Base-by-base conservation (phyloP, 2,113 vertebrate species). In the Crotophaga sulcirostris region DNA sequence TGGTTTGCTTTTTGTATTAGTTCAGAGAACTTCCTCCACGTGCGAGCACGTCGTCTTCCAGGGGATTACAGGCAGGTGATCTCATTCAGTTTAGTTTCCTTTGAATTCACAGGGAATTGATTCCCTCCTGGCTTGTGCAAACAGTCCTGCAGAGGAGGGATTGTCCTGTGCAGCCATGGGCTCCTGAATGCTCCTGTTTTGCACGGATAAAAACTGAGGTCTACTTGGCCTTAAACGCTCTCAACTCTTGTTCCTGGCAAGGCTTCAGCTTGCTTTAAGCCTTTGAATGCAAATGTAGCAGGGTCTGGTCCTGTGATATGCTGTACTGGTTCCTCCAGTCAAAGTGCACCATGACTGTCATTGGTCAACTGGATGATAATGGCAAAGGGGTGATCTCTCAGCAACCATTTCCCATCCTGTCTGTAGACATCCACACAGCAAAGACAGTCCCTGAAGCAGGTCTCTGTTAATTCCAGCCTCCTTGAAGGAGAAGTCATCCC, bases 131-230 rank as follows among this genome's bases (percentile, higher is more conserved):
- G 17, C 38, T 33, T 11, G 7, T 23, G 33, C 42, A 40, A 36
- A n/a, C 54, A 83, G 73, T 52, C 58, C 52, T 31, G 59, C 49
- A 44, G 72, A 40, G 73, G 7, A 16, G 25, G 10, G 68, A 7
- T 14, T 24, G 56, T 58, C 25, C 56, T 1, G 0, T 4, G 49
- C 5, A 7, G 24, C 55, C 24, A 1, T 0, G 6, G 59, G 59
- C 45, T 73, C 36, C 42, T 16, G 40, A 1, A 1, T 6, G 23
- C 28, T 52, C n/a, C 69, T 58, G 44, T 24, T 86, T 11, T 17
- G 7, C 4, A 4, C 49, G 68, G 59, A 15, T 16, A 20, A 51
- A 83, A 36, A n/a, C 40, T 11, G 40, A 81, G 60, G 10, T 45
- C 34, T 69, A 0, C 78, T 18, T 76, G 40, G 76, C 77, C 54